phyloP scores from a whole-genome alignment of 2,888 invertebrate genomes.

The Netelia fuscicornis region DNA sequence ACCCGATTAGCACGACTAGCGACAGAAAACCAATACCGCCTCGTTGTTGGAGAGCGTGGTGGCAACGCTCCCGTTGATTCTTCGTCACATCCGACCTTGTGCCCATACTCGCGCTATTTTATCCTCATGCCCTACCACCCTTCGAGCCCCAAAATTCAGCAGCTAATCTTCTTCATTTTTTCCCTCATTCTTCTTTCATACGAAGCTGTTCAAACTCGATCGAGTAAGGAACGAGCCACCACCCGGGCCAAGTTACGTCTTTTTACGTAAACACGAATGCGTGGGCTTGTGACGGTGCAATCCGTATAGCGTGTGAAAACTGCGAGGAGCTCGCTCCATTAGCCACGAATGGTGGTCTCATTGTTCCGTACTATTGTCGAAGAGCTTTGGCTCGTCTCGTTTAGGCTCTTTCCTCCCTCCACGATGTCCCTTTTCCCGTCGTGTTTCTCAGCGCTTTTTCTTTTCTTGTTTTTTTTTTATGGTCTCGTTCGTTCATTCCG shows the following conservation, averaged over 20 bases:
- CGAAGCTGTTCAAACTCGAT: conserved; percentile 66
- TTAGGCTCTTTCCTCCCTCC: conserved; percentile 48
- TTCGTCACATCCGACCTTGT: conserved; percentile 11
- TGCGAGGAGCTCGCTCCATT: conserved; percentile 78
- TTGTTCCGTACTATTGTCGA: conserved; percentile 75
- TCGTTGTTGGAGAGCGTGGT: conserved; percentile 23
- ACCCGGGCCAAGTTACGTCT: conserved; percentile 61
- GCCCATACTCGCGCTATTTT: not conserved
- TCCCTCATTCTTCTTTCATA: conserved; percentile 40
- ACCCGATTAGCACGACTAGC: conserved; percentile 72
- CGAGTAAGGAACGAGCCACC: conserved; percentile 61
- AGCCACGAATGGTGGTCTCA: conserved; percentile 75
- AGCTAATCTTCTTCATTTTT: conserved; percentile 68
- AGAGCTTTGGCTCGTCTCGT: conserved; percentile 69
- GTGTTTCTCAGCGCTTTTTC: conserved; percentile 56
- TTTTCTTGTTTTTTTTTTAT: conserved; percentile 13
- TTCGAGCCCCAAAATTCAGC: conserved; percentile 15
- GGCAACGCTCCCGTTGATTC: conserved; percentile 23
- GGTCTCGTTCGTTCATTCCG: conserved; percentile 26
- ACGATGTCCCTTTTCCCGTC: conserved; percentile 43
- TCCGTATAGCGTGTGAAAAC: conserved; percentile 78
- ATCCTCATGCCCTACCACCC: conserved; percentile 40
- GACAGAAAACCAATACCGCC: conserved; percentile 29
- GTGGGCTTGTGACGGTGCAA: conserved; percentile 28
- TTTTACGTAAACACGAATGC: conserved; percentile 34